phyloP scores from a whole-genome alignment of 2,888 invertebrate genomes.

The Meghimatium bilineatum region DNA sequence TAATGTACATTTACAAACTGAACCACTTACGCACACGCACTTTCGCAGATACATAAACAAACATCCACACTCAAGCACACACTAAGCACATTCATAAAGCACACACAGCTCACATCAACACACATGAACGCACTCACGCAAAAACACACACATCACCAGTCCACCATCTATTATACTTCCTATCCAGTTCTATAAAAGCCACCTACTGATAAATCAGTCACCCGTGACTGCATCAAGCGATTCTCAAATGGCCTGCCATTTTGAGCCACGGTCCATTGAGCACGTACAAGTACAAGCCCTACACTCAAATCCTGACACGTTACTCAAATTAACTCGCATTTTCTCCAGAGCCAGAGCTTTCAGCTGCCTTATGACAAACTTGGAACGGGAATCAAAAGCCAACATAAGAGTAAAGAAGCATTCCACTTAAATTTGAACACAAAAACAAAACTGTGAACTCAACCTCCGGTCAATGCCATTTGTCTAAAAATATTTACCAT shows the following conservation, averaged over 20 bases:
- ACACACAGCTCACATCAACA: background rate
- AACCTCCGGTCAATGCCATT: background rate
- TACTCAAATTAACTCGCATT: conserved; percentile 11
- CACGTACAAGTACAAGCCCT: background rate
- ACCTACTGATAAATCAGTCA: background rate
- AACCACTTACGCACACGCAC: too few relatives aligned
- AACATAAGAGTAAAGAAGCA: background rate
- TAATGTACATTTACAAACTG: too few relatives aligned
- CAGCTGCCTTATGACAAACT: background rate
- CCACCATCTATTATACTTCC: too few relatives aligned
- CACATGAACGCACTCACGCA: background rate
- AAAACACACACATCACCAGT: background rate
- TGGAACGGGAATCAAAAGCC: background rate
- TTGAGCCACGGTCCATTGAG: background rate
- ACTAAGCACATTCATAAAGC: too few relatives aligned
- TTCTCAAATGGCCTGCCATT: conserved; percentile 19
- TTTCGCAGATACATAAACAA: background rate
- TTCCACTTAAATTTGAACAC: conserved; percentile 1
- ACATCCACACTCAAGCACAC: background rate
- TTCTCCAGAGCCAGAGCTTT: conserved; percentile 25
- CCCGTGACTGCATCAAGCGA: conserved; percentile 16
- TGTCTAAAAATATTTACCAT: conserved; percentile 7
- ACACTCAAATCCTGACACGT: conserved; percentile 2
- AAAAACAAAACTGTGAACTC: background rate
- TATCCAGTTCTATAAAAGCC: too few relatives aligned